These are phyloP conservation scores for Onychomys arenicola DNA, from an alignment of 2,797 vertebrate species.

Conservation along the genomic window DNA sequence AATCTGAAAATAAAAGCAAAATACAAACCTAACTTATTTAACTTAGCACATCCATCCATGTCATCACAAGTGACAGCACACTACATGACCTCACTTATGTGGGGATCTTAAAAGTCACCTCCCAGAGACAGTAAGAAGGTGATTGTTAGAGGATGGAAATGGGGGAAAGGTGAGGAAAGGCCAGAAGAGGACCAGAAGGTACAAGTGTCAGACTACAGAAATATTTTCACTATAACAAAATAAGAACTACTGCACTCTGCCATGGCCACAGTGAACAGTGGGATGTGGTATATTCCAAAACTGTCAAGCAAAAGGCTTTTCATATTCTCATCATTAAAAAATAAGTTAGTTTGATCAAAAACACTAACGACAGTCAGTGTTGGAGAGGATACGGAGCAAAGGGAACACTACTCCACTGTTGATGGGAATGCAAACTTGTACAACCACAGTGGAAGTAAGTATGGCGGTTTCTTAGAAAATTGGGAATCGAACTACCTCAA, in stretches of 20 bases:
- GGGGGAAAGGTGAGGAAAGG: background rate
- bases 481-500: too few relatives aligned
- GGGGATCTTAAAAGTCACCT: background rate
- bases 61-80: background rate
- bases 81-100: accelerated
- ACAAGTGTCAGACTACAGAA: background rate
- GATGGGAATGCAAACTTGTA: too few relatives aligned
- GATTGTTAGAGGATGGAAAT: too few relatives aligned
- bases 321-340: background rate
- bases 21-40: background rate
- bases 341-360: too few relatives aligned
- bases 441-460: too few relatives aligned
- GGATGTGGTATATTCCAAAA: background rate
- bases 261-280: background rate
- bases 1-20: background rate
- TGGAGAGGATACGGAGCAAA: too few relatives aligned
- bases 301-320: background rate
- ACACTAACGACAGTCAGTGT: too few relatives aligned
- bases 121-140: background rate
- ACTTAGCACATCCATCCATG: background rate
- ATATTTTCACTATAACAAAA: background rate
- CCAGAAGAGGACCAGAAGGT: background rate
- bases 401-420: too few relatives aligned
- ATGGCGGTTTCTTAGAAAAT: too few relatives aligned
- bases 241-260: background rate